Conservation (phyloP, 2,113 vertebrate species). For the Gyps fulvus region DNA sequence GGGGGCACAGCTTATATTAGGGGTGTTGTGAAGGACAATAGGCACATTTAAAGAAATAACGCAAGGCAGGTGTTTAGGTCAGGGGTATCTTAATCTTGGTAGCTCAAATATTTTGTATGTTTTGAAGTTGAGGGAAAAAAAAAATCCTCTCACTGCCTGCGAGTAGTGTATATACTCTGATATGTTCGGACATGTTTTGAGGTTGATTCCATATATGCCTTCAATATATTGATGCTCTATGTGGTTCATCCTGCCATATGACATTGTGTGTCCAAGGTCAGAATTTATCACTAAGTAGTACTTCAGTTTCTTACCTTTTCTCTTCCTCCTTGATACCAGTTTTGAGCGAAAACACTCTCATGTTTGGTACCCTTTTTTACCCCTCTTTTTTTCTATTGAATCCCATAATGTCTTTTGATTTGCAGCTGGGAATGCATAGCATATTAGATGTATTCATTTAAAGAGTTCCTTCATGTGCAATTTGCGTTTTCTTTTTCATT, state of each 20-base stretch:
- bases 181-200: background rate
- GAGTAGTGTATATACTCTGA: background rate
- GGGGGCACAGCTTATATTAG: background rate
- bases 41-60: background rate
- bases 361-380: background rate
- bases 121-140: background rate
- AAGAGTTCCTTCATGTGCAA: background rate
- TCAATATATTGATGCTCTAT: background rate
- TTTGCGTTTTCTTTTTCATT: background rate
- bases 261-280: background rate
- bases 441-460: background rate
- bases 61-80: background rate
- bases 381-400: background rate
- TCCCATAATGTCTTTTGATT: background rate
- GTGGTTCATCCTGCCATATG: background rate
- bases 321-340: background rate
- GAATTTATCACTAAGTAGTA: background rate
- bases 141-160: background rate
- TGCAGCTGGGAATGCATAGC: background rate
- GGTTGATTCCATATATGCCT: background rate
- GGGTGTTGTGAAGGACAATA: background rate
- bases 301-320: background rate
- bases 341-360: background rate
- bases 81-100: background rate
- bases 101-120: background rate